A percentile compares a stretch with the other conserved stretches of the same genome.
These are phyloP conservation scores for Xestia c-nigrum DNA, from an alignment of 2,888 invertebrate genomes.

Conservation along the genomic window DNA sequence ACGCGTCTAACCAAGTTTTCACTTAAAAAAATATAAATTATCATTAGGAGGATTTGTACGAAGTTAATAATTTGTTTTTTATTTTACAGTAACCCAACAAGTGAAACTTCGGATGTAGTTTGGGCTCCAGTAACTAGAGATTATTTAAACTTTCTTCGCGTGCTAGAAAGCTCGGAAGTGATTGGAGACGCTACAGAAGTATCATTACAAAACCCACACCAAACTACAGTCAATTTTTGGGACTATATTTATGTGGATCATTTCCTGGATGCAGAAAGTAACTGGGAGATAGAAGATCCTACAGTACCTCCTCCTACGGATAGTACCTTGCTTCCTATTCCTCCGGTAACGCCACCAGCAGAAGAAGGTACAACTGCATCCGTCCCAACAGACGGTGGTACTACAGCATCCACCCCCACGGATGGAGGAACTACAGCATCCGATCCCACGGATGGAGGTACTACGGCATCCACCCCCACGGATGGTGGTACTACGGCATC, in stretches of 20 bases:
- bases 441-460: no score
- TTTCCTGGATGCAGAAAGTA: constrained; percentile 81
- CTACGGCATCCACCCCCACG: no score
- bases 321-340: neutral
- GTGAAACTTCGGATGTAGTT: constrained; percentile 71
- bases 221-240: constrained; percentile 78
- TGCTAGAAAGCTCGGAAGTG: constrained; percentile 75
- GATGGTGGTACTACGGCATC: no score
- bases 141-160: constrained; percentile 70
- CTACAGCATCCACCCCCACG: neutral
- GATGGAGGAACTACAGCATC: neutral
- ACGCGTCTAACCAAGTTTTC: no score
- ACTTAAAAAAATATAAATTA: no score
- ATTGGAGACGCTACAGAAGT: constrained; percentile 71
- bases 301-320: neutral
- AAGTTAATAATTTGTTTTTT: constrained; percentile 3
- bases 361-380: neutral
- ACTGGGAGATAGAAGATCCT: constrained; percentile 69
- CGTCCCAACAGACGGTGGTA: neutral
- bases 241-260: constrained; percentile 77
- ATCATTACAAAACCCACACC: constrained; percentile 74
- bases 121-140: constrained; percentile 79
- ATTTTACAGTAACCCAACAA: constrained; percentile 78
- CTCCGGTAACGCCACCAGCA: neutral
- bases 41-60: neutral